These are phyloP conservation scores for Chironex yamaguchii DNA, from an alignment of 30 jellyfish, hydroid and myxozoan genomes.

Conservation along the genomic window DNA sequence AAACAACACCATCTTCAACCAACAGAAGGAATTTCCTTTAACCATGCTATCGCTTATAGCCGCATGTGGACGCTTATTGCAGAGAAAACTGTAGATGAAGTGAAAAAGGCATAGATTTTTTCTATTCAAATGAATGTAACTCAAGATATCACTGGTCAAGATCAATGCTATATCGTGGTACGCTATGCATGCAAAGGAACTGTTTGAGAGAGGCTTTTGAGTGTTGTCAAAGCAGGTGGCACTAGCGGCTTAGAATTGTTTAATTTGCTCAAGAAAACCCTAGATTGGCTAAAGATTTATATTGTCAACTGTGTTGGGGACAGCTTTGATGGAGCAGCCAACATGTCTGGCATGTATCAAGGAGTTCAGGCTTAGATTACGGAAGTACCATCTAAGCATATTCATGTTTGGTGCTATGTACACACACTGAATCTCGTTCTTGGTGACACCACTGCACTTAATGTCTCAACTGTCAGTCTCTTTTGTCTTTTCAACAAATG, in stretches of 20 bases:
- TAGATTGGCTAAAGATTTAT: constrained; percentile 39
- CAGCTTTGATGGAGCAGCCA: constrained; percentile 48
- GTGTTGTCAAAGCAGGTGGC: constrained; percentile 47
- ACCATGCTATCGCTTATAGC: constrained; percentile 39
- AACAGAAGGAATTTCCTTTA: constrained; percentile 21
- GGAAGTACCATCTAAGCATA: constrained; percentile 40
- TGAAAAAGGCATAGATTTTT: constrained; percentile 9
- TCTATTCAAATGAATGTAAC: constrained; percentile 42
- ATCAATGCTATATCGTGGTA: constrained; percentile 34
- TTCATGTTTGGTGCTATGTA: constrained; percentile 52
- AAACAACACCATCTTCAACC: constrained; percentile 32
- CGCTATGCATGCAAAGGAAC: constrained; percentile 33
- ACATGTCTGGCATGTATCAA: constrained; percentile 38
- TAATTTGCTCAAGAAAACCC: constrained; percentile 10
- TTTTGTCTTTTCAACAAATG: constrained; percentile 35
- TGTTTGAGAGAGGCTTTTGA: constrained; percentile 47
- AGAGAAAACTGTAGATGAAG: constrained; percentile 19
- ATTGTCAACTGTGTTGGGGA: constrained; percentile 40
- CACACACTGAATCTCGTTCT: constrained; percentile 46
- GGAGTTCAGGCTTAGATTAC: constrained; percentile 48
- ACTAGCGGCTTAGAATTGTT: constrained; percentile 30
- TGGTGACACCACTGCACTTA: constrained; percentile 14
- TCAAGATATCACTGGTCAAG: constrained; percentile 41
- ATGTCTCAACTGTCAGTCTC: constrained; percentile 35
- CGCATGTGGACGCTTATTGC: constrained; percentile 12